Conservation (phyloP, 2,888 invertebrate genomes). For the Epiperipatus broadwayi region DNA sequence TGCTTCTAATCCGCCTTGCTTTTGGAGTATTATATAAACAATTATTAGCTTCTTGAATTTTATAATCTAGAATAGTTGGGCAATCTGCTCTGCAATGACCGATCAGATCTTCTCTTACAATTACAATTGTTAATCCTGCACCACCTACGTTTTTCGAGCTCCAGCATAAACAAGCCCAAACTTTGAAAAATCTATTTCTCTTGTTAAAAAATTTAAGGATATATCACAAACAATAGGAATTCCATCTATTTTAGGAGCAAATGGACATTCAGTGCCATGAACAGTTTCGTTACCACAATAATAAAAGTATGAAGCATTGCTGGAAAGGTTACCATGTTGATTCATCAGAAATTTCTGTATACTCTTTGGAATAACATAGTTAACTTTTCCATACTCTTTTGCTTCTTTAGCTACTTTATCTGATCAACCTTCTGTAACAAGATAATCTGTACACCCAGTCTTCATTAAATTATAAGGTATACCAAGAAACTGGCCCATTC, state of each 20-base stretch:
- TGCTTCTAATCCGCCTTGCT: slow-evolving; percentile 57
- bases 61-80: slow-evolving; percentile 70
- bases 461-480: slow-evolving; percentile 73
- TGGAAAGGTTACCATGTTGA: slow-evolving; percentile 60
- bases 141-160: slow-evolving; percentile 93
- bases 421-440: slow-evolving; percentile 83
- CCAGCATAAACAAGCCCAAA: slow-evolving; percentile 87
- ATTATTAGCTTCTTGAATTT: slow-evolving; percentile 55
- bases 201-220: slow-evolving; percentile 89
- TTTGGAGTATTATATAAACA: slow-evolving; percentile 83
- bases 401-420: slow-evolving; percentile 89
- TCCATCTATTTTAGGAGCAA: slow-evolving; percentile 50
- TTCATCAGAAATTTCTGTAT: slow-evolving; percentile 48
- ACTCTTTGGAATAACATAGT: slow-evolving; percentile 60
- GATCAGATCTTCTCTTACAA: slow-evolving; percentile 74
- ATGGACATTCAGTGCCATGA: slow-evolving; percentile 74
- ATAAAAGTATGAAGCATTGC: slow-evolving; percentile 83
- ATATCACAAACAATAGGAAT: slow-evolving; percentile 86
- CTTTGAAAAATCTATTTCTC: slow-evolving; percentile 70
- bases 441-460: slow-evolving; percentile 63
- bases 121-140: slow-evolving; percentile 75
- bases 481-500: slow-evolving; percentile 80
- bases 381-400: slow-evolving; percentile 73
- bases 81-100: slow-evolving; percentile 58
- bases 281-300: slow-evolving; percentile 97